Evolutionary conservation across 2,113 vertebrate genomes (phyloP).

Genomic region (Gulo gulo): DNA sequence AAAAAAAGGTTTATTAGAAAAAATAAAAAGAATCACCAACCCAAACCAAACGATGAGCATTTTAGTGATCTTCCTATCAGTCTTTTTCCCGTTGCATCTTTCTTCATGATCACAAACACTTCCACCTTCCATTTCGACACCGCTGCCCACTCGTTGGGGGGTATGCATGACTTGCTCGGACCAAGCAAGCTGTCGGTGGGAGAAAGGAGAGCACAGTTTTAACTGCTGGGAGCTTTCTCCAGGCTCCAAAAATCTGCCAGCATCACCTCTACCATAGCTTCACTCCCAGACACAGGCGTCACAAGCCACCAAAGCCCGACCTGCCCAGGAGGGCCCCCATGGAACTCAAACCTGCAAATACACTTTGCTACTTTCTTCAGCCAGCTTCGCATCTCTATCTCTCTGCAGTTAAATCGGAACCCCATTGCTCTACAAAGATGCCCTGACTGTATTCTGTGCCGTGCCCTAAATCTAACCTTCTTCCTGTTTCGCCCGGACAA

Average conservation of each 20-base stretch:
- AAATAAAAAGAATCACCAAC: neutral
- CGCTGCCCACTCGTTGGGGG: neutral
- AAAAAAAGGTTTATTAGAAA: neutral
- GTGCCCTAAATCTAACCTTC: neutral
- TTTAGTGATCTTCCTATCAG: neutral
- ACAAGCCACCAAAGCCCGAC: rapidly evolving
- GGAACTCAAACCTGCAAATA: neutral
- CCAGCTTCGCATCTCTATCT: neutral
- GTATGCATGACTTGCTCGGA: neutral
- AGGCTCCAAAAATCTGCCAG: neutral
- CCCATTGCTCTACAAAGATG: neutral
- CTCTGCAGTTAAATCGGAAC: neutral
- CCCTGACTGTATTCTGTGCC: neutral
- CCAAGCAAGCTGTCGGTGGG: neutral
- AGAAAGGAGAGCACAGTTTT: neutral
- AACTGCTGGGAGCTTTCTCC: neutral
- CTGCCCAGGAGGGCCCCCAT: rapidly evolving
- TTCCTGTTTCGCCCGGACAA: neutral
- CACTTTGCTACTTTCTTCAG: neutral
- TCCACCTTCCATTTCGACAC: neutral
- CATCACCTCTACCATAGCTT: neutral
- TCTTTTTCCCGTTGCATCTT: neutral
- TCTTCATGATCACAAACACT: neutral
- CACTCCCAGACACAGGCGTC: neutral
- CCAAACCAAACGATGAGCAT: neutral